Evolutionary conservation across 2,113 vertebrate species (phyloP), one percentile per base, ranked within the genome.

Genomic region (Podiceps cristatus): DNA sequence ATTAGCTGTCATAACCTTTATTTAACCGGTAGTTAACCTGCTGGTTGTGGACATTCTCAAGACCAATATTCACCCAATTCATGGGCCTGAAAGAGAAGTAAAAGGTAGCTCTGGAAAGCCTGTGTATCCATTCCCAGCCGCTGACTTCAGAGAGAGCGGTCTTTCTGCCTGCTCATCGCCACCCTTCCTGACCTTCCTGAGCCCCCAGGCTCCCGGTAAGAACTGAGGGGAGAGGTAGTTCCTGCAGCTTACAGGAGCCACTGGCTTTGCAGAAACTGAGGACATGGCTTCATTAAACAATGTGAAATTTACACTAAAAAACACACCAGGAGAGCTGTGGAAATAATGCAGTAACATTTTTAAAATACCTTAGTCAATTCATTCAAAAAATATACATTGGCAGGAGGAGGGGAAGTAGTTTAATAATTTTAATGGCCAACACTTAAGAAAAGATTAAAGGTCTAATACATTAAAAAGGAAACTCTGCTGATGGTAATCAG

Each of bases 351-450:
- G 68, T 42, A 93, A 81, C 35, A 52, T 93, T 90, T 95, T 95
- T 58, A 3, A 89, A 92, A 94, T 78, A 79, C 17, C 56, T 72
- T 5, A 5, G 69, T 84, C 56, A 72, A 82, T 96, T 87, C 53
- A 76, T 90, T 97, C 64, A 90, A 97, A 96, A 88, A 90, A 93
- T 90, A 94, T 13, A 88, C 59, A 84, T 88, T 96, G 95, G 92
- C 84, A 95, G 82, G 78, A 86, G 71, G 87, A 94, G 71, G 90
- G 49, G 78, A 94, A 86, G 76, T 76, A 95, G 87, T 97, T 96
- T 96, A 96, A 96, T 97, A 97, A 94, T 97, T 96, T 96, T 96
- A 97, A 97, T 96, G 93, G 94, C 63, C 86, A 93, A 94, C 75
- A 77, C 72, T 97, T 97, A 96, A 93, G 88, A 96, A 97, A 96